These are phyloP conservation scores for Hemicentrotus pulcherrimus DNA, from an alignment of 35 echinoderm and acorn worm genomes.

Conservation along the genomic window DNA sequence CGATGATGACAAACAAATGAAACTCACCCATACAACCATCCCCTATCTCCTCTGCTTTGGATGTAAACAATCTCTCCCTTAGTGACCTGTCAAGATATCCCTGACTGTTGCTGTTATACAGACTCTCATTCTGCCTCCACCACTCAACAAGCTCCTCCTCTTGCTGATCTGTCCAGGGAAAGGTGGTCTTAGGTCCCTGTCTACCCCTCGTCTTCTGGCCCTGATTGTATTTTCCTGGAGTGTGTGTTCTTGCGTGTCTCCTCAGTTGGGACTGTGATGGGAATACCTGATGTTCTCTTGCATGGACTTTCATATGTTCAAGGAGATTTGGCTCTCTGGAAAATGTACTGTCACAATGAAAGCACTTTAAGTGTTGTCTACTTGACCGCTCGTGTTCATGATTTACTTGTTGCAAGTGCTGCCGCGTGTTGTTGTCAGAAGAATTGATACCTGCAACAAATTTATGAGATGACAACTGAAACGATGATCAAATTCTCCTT, in stretches of 20 bases:
- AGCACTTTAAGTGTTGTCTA: neutral
- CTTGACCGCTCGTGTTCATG: neutral
- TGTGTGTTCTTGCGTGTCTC: neutral
- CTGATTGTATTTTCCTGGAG: neutral
- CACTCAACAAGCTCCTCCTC: constrained; percentile 26
- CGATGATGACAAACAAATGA: too few species aligned
- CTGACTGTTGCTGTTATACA: neutral
- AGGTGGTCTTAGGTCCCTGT: neutral
- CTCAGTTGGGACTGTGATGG: neutral
- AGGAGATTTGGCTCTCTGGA: neutral
- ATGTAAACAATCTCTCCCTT: neutral
- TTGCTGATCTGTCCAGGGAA: constrained; percentile 34
- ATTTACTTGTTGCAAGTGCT: neutral
- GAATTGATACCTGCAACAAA: neutral
- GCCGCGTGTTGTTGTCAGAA: neutral
- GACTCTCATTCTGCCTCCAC: neutral
- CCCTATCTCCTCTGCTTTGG: constrained; percentile 6
- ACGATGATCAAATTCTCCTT: too few species aligned
- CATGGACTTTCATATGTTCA: neutral
- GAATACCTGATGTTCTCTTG: neutral
- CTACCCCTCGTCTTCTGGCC: neutral
- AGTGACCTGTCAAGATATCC: neutral
- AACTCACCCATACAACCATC: constrained; percentile 31
- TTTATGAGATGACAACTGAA: neutral
- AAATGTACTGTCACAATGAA: neutral